phyloP scores from a whole-genome alignment of 2,888 invertebrate genomes.

The Chaetogeoica ovagalla region DNA sequence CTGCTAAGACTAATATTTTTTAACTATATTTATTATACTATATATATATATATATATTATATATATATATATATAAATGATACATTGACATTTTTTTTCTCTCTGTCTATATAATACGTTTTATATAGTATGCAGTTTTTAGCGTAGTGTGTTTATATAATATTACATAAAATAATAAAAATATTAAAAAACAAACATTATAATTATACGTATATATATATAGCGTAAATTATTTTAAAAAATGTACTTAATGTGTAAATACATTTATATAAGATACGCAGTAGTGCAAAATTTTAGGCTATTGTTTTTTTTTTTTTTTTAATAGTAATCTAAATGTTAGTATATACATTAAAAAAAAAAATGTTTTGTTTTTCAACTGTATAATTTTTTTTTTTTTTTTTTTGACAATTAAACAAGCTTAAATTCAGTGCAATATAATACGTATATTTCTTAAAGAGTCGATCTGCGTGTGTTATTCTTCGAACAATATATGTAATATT shows the following conservation, averaged over 20 bases:
- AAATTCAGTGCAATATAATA: constrained; percentile 50
- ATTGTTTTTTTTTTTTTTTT: constrained; percentile 40
- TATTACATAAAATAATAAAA: background rate
- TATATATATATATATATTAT: too few relatives aligned
- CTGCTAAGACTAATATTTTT: constrained; percentile 49
- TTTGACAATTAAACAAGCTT: constrained; percentile 49
- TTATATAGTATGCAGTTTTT: constrained; percentile 25
- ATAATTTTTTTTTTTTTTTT: constrained; percentile 42
- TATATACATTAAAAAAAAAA: constrained; percentile 23
- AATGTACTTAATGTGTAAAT: constrained; percentile 49
- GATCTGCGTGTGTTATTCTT: background rate
- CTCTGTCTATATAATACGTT: constrained; percentile 23
- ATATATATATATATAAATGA: constrained; percentile 11
- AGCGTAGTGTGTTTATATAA: constrained; percentile 43
- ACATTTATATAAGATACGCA: constrained; percentile 20
- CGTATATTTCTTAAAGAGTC: constrained; percentile 37
- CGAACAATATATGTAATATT: background rate
- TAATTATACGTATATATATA: constrained; percentile 7
- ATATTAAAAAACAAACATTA: background rate
- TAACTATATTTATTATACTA: constrained; percentile 40
- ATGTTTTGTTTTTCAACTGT: constrained; percentile 50
- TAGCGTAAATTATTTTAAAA: constrained; percentile 42
- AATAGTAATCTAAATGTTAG: constrained; percentile 42
- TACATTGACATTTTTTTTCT: constrained; percentile 45
- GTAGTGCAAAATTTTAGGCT: constrained; percentile 41